Base-by-base conservation (phyloP, 2,797 vertebrate species). In the Melanogrammus aeglefinus region DNA sequence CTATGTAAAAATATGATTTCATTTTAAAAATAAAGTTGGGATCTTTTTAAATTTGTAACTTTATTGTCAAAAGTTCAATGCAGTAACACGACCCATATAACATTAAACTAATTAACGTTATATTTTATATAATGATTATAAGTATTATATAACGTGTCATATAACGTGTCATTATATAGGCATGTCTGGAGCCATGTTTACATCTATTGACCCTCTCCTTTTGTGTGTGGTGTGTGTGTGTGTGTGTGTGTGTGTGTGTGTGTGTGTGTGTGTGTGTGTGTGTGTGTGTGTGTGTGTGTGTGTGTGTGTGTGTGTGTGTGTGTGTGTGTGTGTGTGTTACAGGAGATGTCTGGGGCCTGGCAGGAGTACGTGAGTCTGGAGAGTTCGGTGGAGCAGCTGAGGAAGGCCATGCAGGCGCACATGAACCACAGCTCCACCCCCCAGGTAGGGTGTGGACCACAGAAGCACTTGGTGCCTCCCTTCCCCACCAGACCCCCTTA, bases 321-420 rank as follows among this genome's bases (percentile, higher is more conserved):
- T 44, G 76, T 51, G 77, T 16, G 33, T 36, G 47, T 39, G 31
- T 87, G 0, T 79, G 47, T 63, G 31, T 6, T 84, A 72, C 79
- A 99, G 97, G 97, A 98, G 89, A 97, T 98, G 96, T 94, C 96
- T 70, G 94, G 93, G 1, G 93, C 96, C 51, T 98, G 97, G 97
- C 96, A 96, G 13, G 95, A 97, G 66, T 99, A 98, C 83, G 86
- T 90, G 90, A 92, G 92, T 83, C 87, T 97, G 87, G 97, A 99
- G 88, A 94, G 89, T 21, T 97, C 97, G 1, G 95, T 99, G 81
- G 94, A 92, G 75, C 95, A 95, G 77, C 83, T 99, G 87, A 95
- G 96, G 88, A 91, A 89, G 63, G 92, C 90, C 6, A 92, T 99
- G 80, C 96, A 97, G 81, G 92, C 94, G 44, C 95, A 95, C 75